Conservation (phyloP, 2,113 vertebrate species). For the Romanogobio albipinnatus region DNA sequence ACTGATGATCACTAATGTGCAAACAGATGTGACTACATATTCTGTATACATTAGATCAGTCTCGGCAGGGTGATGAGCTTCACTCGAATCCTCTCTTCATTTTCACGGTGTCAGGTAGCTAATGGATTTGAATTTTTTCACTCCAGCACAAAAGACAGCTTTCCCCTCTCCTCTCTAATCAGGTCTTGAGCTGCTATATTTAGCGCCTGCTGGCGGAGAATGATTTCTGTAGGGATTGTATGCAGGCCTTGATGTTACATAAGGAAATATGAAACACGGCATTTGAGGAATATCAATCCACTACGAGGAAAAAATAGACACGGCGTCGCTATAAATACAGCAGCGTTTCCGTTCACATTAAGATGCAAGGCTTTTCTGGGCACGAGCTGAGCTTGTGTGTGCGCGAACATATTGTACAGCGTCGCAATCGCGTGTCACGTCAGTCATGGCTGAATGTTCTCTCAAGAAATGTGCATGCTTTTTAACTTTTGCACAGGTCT, state of each 20-base stretch:
- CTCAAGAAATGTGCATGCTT: neutral
- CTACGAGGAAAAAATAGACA: constrained; percentile 23
- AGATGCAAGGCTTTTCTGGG: constrained; percentile 5
- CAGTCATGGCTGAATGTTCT: neutral
- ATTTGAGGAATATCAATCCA: constrained; percentile 49
- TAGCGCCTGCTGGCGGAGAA: constrained; percentile 69
- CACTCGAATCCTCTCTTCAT: constrained; percentile 25
- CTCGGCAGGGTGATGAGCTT: neutral
- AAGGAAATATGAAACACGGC: constrained; percentile 65
- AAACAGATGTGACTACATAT: neutral
- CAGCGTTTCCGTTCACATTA: neutral
- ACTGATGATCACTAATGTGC: neutral
- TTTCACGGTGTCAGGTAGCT: constrained; percentile 50
- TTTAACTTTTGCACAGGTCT: neutral
- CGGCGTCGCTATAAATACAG: constrained; percentile 6
- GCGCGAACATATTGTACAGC: neutral
- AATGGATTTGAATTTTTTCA: constrained; percentile 59
- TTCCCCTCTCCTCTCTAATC: constrained; percentile 67
- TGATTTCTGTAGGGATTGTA: constrained; percentile 65
- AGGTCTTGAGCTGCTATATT: constrained; percentile 74
- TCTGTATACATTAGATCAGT: neutral
- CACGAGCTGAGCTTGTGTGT: neutral
- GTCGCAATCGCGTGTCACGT: neutral
- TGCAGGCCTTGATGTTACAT: constrained; percentile 70
- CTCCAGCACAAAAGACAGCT: constrained; percentile 43